A percentile compares a stretch with the other conserved stretches of the same genome.
These are phyloP conservation scores for Yponomeuta cagnagella DNA, from an alignment of 2,888 invertebrate genomes.

Conservation along the genomic window DNA sequence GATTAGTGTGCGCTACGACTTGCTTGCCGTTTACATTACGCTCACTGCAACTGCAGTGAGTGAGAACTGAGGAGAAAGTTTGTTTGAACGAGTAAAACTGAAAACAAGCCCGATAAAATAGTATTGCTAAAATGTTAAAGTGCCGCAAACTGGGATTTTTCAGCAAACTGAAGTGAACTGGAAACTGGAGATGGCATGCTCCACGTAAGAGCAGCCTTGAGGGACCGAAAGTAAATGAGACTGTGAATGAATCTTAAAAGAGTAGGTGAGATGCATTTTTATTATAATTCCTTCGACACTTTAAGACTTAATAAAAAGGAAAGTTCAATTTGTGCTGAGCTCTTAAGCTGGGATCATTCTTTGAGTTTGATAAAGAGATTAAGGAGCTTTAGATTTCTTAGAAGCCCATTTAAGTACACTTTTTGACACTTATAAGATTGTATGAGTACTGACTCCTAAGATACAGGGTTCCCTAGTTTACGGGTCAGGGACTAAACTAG, in stretches of 20 bases:
- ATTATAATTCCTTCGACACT: constrained; percentile 1
- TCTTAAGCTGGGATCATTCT: not conserved
- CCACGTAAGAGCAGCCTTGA: not conserved
- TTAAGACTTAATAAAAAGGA: not conserved
- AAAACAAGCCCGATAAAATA: too few species aligned
- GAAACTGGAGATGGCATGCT: too few species aligned
- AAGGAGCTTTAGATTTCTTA: not conserved
- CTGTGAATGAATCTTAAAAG: not conserved
- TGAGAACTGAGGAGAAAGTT: not conserved
- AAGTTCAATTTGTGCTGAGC: not conserved
- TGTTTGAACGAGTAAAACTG: not conserved
- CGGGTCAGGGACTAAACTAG: too few species aligned
- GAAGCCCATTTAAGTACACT: not conserved
- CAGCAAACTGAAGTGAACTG: too few species aligned
- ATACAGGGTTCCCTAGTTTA: too few species aligned
- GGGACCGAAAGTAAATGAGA: not conserved
- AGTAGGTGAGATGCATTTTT: not conserved
- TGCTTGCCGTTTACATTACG: not conserved
- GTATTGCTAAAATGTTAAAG: too few species aligned
- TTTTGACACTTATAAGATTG: not conserved
- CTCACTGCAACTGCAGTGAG: not conserved
- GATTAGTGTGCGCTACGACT: constrained; percentile 22
- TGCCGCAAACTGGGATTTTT: too few species aligned
- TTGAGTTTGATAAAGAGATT: not conserved
- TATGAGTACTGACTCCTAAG: not conserved